A percentile compares a stretch with the other conserved stretches of the same genome.
These are phyloP conservation scores for Antheraea mylitta DNA, from an alignment of 1,140 invertebrate species.

Conservation along the genomic window DNA sequence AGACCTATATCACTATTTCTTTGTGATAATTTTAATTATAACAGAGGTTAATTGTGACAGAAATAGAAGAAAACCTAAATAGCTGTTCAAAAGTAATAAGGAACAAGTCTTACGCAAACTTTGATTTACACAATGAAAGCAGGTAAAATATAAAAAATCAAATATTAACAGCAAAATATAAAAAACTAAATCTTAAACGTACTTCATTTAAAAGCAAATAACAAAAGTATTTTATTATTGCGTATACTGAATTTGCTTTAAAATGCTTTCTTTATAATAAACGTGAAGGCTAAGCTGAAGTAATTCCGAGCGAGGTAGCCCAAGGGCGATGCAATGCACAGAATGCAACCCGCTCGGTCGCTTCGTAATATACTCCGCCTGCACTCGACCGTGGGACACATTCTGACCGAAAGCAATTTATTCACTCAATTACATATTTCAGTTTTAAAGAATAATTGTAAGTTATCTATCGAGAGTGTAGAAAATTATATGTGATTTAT, in stretches of 20 bases:
- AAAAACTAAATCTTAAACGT: no score
- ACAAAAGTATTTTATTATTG: not conserved
- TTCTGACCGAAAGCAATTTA: not conserved
- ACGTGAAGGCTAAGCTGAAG: not conserved
- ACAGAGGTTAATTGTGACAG: no score
- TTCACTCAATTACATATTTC: not conserved
- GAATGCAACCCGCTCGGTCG: not conserved
- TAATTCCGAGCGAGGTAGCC: not conserved
- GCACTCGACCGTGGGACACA: not conserved
- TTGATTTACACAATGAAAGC: no score
- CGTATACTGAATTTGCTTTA: not conserved
- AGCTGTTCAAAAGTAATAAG: no score
- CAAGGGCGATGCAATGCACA: conserved; percentile 1
- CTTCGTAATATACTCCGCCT: not conserved
- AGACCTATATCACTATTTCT: no score
- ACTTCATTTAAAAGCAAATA: no score
- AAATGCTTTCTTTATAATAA: not conserved
- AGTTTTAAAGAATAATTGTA: not conserved
- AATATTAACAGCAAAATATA: no score
- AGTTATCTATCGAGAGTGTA: not conserved
- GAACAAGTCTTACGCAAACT: no score
- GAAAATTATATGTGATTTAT: no score
- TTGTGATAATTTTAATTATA: no score
- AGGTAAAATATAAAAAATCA: no score
- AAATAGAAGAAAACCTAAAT: no score